phyloP scores from a whole-genome alignment of 2,113 vertebrate genomes.

The Cyrtonyx montezumae region DNA sequence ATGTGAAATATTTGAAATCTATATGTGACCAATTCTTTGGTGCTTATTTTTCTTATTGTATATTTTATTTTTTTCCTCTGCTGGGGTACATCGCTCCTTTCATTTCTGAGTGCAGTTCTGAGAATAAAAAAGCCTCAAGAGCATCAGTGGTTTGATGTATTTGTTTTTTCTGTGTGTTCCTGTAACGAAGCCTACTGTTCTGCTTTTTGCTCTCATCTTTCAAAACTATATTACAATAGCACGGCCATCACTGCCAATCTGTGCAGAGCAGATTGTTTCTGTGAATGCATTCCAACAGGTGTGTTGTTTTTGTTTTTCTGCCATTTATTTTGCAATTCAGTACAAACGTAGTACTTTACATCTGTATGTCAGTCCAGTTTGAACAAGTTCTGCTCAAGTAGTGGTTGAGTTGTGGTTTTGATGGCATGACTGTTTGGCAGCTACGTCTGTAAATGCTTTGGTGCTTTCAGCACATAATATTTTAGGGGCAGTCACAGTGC shows the following conservation, averaged over 20 bases:
- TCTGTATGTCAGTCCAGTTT: constrained; percentile 52
- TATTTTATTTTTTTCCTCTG: accelerated
- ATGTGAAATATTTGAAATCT: not conserved
- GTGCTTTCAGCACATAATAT: constrained; percentile 46
- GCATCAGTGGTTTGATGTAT: not conserved
- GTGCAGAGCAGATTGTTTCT: not conserved
- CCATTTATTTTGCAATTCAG: constrained; percentile 12
- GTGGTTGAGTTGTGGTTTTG: constrained; percentile 59
- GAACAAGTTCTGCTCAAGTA: constrained; percentile 71
- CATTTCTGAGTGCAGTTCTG: not conserved
- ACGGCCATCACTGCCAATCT: not conserved
- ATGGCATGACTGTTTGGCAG: constrained; percentile 64
- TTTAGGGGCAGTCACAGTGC: constrained; percentile 45
- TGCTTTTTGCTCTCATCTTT: not conserved
- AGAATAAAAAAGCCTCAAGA: not conserved
- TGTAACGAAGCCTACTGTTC: not conserved
- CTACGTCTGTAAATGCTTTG: constrained; percentile 31
- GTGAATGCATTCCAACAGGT: constrained; percentile 34
- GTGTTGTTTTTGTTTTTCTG: constrained; percentile 38
- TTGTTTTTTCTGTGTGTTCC: not conserved
- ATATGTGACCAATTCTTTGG: not conserved
- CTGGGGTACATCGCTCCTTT: not conserved
- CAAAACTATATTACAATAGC: not conserved
- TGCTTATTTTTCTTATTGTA: not conserved
- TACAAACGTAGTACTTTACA: not conserved